Evolutionary conservation across 2,888 invertebrate genomes (phyloP).

Genomic region (Apodemia hepburni): DNA sequence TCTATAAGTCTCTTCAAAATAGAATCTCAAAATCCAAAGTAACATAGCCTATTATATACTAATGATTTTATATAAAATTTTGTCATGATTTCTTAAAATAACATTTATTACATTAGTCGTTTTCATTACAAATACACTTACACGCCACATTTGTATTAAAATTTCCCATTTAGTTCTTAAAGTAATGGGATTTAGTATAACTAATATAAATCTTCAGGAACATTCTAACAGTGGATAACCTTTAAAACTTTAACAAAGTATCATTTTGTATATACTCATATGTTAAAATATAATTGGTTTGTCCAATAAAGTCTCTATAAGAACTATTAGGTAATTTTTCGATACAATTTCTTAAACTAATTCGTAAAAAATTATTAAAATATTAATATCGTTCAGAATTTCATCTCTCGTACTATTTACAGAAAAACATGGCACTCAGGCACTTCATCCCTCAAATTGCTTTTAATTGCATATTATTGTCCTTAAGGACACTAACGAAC

Average conservation of each 20-base stretch:
- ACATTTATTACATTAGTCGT: constrained; percentile 17
- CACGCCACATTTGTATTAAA: constrained; percentile 3
- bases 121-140: constrained; percentile 17
- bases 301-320: constrained; percentile 36
- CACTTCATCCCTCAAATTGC: constrained; percentile 37
- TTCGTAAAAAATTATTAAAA: constrained; percentile 62
- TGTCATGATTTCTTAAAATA: constrained; percentile 47
- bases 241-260: constrained; percentile 11
- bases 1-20: constrained; percentile 64
- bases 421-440: constrained; percentile 37
- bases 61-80: constrained; percentile 31
- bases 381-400: constrained; percentile 71
- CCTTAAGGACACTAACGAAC: constrained; percentile 46
- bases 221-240: constrained; percentile 10
- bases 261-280: constrained; percentile 4
- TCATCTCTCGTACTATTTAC: constrained; percentile 58
- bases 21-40: constrained; percentile 62
- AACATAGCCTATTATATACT: constrained; percentile 36
- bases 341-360: constrained; percentile 46
- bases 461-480: constrained; percentile 53
- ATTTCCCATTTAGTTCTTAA: constrained; percentile 13
- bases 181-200: background rate
- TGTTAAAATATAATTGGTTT: constrained; percentile 10
- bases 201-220: constrained; percentile 10
- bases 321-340: constrained; percentile 47